Percentiles rank a stretch among this genome's conserved stretches.
These are phyloP conservation scores for Lepus oiostolus DNA, from an alignment of 2,797 vertebrate genomes.

Conservation along the genomic window DNA sequence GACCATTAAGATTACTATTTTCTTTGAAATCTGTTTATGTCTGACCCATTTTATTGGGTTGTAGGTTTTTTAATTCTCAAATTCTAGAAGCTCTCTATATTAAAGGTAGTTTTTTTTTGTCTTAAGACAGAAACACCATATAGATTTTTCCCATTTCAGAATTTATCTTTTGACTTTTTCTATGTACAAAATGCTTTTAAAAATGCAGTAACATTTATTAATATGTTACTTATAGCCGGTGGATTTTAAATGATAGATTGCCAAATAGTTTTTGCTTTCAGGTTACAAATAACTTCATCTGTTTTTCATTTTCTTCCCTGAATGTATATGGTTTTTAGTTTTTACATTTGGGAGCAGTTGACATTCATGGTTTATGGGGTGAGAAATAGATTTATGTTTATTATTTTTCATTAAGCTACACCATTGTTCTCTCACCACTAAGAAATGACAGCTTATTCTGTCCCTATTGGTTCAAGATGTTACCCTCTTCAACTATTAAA, in stretches of 20 bases:
- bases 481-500: neutral
- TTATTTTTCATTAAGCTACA: slow-evolving; percentile 24
- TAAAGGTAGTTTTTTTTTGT: slow-evolving; percentile 12
- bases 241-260: neutral
- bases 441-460: neutral
- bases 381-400: slow-evolving; percentile 36
- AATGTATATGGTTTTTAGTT: neutral
- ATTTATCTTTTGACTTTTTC: neutral
- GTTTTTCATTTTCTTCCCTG: neutral
- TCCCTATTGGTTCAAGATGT: neutral
- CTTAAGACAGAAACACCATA: slow-evolving; percentile 14
- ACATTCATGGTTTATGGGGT: slow-evolving; percentile 22
- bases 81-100: neutral
- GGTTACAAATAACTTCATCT: slow-evolving; percentile 10
- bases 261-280: neutral
- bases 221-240: slow-evolving; percentile 6
- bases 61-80: slow-evolving; percentile 11
- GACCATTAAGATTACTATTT: slow-evolving; percentile 11
- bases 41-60: slow-evolving; percentile 6
- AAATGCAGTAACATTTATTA: slow-evolving; percentile 23
- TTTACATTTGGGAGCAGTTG: neutral
- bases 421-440: neutral
- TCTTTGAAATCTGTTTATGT: neutral
- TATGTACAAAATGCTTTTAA: neutral
- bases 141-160: neutral